Percentiles rank a stretch among this genome's conserved stretches.
Conservation (phyloP, 2,797 vertebrate species). For the Thaleichthys pacificus region DNA sequence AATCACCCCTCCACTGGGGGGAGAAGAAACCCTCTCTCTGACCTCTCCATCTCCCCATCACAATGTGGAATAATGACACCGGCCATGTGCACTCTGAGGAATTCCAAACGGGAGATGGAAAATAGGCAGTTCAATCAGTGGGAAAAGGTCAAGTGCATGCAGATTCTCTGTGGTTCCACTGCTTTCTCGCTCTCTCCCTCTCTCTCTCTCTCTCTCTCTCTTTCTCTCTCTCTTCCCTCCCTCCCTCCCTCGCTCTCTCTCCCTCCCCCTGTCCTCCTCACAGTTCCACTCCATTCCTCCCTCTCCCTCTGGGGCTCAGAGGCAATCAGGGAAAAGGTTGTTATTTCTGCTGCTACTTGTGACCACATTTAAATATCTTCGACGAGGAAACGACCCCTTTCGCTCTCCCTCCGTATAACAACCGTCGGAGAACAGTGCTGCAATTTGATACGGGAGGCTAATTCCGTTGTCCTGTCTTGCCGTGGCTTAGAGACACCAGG, state of each 20-base stretch:
- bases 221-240: background rate
- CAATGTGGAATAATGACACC: slow-evolving; percentile 64
- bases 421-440: slow-evolving; percentile 27
- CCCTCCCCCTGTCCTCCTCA: slow-evolving; percentile 7
- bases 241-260: background rate
- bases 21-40: slow-evolving; percentile 34
- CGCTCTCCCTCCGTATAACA: slow-evolving; percentile 18
- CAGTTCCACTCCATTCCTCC: slow-evolving; percentile 18
- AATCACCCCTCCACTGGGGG: slow-evolving; percentile 63
- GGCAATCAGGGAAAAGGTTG: slow-evolving; percentile 68
- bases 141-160: slow-evolving; percentile 78
- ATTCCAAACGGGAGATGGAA: slow-evolving; percentile 70
- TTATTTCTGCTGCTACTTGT: slow-evolving; percentile 61
- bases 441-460: slow-evolving; percentile 54
- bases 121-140: slow-evolving; percentile 70
- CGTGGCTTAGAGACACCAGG: slow-evolving; percentile 45
- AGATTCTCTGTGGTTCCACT: slow-evolving; percentile 44
- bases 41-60: slow-evolving; percentile 60
- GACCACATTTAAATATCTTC: slow-evolving; percentile 69
- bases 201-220: background rate
- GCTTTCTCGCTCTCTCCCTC: slow-evolving; percentile 6
- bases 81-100: slow-evolving; percentile 54
- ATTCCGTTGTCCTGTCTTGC: slow-evolving; percentile 55
- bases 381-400: slow-evolving; percentile 31
- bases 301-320: slow-evolving; percentile 50